Evolutionary conservation across 2,113 vertebrate species (phyloP).

Genomic region (Syngnathus scovelli): DNA sequence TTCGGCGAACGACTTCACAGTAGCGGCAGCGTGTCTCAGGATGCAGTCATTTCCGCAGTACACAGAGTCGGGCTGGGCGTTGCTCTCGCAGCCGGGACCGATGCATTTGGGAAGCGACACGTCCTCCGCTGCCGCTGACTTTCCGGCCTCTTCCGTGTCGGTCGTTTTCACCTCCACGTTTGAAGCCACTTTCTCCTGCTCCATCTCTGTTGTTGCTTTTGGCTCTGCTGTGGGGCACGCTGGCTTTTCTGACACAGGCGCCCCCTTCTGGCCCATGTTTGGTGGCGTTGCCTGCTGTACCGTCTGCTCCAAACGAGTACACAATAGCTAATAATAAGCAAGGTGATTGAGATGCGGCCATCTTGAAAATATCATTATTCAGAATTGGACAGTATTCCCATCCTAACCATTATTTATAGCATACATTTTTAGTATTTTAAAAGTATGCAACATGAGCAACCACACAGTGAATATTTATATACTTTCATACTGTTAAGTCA

Average conservation of each 20-base stretch:
- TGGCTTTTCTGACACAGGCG: conserved; percentile 16
- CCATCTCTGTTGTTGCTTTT: conserved; percentile 30
- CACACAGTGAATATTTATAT: not conserved
- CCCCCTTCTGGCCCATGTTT: conserved; percentile 29
- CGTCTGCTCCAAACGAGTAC: conserved; percentile 43
- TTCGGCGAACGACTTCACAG: conserved; percentile 89
- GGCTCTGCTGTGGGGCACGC: conserved; percentile 13
- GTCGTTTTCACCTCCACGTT: conserved; percentile 52
- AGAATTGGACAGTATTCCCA: not conserved
- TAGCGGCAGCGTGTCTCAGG: conserved; percentile 87
- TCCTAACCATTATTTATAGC: not conserved
- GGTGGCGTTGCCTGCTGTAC: conserved; percentile 32
- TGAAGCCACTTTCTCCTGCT: conserved; percentile 48
- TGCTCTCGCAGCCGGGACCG: conserved; percentile 84
- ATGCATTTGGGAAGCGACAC: conserved; percentile 82
- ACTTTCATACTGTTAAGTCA: not conserved
- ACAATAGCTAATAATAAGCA: conserved; percentile 22
- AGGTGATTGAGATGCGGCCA: not conserved
- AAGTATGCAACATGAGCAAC: not conserved
- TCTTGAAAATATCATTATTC: not conserved
- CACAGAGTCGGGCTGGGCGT: conserved; percentile 88
- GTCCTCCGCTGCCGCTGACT: conserved; percentile 43
- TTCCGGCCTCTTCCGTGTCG: conserved; percentile 12
- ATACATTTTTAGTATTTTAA: not conserved
- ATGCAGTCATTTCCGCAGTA: conserved; percentile 95